These are phyloP conservation scores for Parnassius orleans DNA, from an alignment of 2,888 invertebrate species.

Conservation along the genomic window DNA sequence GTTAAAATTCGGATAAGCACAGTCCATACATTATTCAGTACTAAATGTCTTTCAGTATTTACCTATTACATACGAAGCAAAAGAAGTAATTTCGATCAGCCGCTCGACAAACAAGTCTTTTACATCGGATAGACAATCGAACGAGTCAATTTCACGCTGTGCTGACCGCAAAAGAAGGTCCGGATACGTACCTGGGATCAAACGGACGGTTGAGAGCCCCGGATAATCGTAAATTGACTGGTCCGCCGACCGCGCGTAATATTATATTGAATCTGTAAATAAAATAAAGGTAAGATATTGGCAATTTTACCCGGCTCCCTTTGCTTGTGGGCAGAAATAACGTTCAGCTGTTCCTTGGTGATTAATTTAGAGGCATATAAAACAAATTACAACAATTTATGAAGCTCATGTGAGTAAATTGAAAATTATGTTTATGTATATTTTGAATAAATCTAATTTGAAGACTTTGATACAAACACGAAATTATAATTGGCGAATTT, in stretches of 20 bases:
- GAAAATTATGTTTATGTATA: no score
- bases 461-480: no score
- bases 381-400: no score
- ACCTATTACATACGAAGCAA: conserved; percentile 25
- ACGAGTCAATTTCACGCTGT: conserved; percentile 69
- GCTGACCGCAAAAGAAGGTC: conserved; percentile 52
- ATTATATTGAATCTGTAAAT: conserved; percentile 31
- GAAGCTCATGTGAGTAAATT: no score
- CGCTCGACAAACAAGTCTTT: conserved; percentile 48
- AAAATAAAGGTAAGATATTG: conserved; percentile 26
- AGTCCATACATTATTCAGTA: conserved; percentile 19
- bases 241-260: conserved; percentile 13
- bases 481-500: no score
- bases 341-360: background rate
- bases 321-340: conserved; percentile 1
- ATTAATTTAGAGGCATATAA: no score
- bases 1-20: no score
- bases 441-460: no score
- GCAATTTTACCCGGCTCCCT: background rate
- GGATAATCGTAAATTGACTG: conserved; percentile 49
- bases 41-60: conserved; percentile 14
- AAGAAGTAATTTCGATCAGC: conserved; percentile 39
- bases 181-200: conserved; percentile 45
- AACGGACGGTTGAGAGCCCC: conserved; percentile 43
- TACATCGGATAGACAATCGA: conserved; percentile 58